These are phyloP conservation scores for Theonella swinhoei DNA, from an alignment of 37 sponge, comb jelly and placozoan genomes.

Conservation along the genomic window DNA sequence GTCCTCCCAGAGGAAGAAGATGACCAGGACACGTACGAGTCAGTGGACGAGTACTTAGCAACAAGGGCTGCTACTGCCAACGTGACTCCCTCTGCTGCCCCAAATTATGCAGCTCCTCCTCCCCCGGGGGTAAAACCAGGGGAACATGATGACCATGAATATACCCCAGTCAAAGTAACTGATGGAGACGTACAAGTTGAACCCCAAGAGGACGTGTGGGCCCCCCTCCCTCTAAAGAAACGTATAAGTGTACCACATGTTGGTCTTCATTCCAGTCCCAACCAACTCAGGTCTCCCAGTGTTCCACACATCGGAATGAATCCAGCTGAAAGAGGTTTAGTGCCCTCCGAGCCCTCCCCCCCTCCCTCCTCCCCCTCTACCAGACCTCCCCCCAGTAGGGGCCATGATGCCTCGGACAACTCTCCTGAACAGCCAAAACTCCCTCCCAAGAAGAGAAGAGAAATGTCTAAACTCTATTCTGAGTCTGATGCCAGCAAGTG, in stretches of 20 bases:
- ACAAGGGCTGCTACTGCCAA: too few relatives aligned
- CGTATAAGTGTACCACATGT: background rate
- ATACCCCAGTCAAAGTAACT: background rate
- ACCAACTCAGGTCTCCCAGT: background rate
- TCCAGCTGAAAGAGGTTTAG: background rate
- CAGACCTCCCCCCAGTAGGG: background rate
- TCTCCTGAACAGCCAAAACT: background rate
- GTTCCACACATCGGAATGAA: background rate
- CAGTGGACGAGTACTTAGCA: background rate
- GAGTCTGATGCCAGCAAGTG: background rate
- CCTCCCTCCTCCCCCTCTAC: slow-evolving; percentile 28
- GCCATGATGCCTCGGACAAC: background rate
- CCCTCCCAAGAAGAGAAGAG: background rate
- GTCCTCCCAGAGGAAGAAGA: slow-evolving; percentile 13
- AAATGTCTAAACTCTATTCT: too few relatives aligned
- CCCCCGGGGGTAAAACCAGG: background rate
- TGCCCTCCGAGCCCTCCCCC: slow-evolving; percentile 19
- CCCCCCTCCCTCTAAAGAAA: background rate
- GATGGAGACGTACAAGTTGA: background rate
- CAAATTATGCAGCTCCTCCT: background rate
- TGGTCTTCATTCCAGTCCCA: background rate
- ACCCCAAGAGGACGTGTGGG: background rate
- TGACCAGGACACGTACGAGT: background rate
- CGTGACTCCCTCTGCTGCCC: too few relatives aligned
- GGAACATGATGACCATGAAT: slow-evolving; percentile 20